Evolutionary conservation across 2,888 invertebrate species (phyloP).

Genomic region (Trichopoda pennipes): DNA sequence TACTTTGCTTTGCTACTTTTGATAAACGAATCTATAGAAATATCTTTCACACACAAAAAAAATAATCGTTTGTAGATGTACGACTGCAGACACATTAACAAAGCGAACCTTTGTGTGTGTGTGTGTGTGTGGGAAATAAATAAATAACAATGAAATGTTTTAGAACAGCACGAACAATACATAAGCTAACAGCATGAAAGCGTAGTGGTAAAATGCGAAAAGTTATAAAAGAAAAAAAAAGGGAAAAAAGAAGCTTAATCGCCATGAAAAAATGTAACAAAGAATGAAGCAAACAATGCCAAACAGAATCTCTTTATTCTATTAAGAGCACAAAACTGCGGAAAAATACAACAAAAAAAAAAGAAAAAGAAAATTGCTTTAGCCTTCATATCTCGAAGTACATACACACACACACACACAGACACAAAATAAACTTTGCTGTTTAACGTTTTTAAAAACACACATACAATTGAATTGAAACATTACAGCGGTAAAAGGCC

Average conservation of each 20-base stretch:
- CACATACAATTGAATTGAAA: not conserved
- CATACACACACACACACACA: not conserved
- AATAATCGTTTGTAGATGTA: too few species aligned
- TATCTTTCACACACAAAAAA: constrained; percentile 6
- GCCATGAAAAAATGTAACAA: constrained; percentile 24
- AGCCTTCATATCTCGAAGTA: not conserved
- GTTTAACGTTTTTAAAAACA: not conserved
- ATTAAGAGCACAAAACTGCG: not conserved
- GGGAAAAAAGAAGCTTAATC: not conserved
- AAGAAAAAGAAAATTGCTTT: constrained; percentile 10
- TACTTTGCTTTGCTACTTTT: constrained; percentile 21
- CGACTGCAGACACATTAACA: not conserved
- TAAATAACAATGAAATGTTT: constrained; percentile 37
- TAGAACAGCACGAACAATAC: constrained; percentile 14
- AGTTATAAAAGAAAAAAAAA: not conserved
- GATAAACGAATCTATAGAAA: not conserved
- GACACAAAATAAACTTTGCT: constrained; percentile 1
- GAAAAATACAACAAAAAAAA: not conserved
- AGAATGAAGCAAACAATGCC: constrained; percentile 19
- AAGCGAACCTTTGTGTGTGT: constrained; percentile 6
- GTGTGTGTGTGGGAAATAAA: constrained; percentile 30
- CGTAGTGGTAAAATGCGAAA: not conserved
- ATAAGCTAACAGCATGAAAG: constrained; percentile 13
- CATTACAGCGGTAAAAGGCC: not conserved
- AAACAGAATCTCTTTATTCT: constrained; percentile 20